phyloP scores from a whole-genome alignment of 2,113 vertebrate species.

The Aphyosemion australe region DNA sequence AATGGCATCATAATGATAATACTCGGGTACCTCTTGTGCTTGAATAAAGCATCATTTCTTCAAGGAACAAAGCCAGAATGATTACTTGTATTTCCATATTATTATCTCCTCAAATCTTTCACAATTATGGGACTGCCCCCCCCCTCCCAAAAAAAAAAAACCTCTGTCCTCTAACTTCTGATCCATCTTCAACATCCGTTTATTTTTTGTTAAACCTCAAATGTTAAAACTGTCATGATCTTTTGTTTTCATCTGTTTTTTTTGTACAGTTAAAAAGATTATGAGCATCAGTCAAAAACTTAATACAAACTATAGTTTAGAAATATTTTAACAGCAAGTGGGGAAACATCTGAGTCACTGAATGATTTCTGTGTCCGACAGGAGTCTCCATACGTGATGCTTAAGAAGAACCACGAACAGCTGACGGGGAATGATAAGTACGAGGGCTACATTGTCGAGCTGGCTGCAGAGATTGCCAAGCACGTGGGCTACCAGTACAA shows the following conservation, averaged over 20 bases:
- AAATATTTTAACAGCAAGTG: too few relatives aligned
- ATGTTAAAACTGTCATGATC: too few relatives aligned
- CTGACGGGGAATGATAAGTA: constrained; percentile 92
- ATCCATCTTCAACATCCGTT: too few relatives aligned
- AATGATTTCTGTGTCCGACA: constrained; percentile 57
- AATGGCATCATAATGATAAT: constrained; percentile 23
- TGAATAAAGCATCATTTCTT: constrained; percentile 44
- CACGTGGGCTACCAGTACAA: constrained; percentile 96
- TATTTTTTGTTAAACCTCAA: too few relatives aligned
- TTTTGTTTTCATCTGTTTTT: too few relatives aligned
- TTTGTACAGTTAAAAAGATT: too few relatives aligned
- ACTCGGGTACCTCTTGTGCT: constrained; percentile 48
- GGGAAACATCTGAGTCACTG: too few relatives aligned
- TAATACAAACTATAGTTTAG: too few relatives aligned
- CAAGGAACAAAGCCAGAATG: constrained; percentile 49
- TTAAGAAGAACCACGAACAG: constrained; percentile 95
- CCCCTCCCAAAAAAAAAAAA: too few relatives aligned
- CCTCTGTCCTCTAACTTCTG: too few relatives aligned
- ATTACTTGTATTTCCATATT: constrained; percentile 49
- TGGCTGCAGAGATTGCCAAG: constrained; percentile 96
- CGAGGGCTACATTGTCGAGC: constrained; percentile 96
- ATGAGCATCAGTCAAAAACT: too few relatives aligned
- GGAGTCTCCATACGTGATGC: constrained; percentile 98
- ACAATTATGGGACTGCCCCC: neutral
- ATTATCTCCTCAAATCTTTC: constrained; percentile 30